phyloP scores from a whole-genome alignment of 2,797 vertebrate genomes.

The Ataeniobius toweri region DNA sequence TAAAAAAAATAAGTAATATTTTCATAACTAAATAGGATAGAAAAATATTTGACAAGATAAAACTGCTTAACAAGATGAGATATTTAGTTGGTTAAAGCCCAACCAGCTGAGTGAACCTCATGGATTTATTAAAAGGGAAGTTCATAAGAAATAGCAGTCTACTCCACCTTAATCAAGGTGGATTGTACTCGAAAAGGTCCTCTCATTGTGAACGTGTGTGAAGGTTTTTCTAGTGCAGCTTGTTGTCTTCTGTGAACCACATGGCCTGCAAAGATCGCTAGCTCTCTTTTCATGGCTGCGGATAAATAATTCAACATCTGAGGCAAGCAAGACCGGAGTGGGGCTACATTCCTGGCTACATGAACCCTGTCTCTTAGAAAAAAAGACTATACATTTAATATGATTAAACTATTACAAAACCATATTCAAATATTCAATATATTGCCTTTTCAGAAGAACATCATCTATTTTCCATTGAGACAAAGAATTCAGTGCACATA shows the following conservation, averaged over 20 bases:
- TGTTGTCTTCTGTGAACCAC: slow-evolving; percentile 38
- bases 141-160: neutral
- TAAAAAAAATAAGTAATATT: neutral
- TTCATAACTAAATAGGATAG: neutral
- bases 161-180: slow-evolving; percentile 33
- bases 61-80: slow-evolving; percentile 8
- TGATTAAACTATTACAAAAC: neutral
- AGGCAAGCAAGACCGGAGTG: slow-evolving; percentile 35
- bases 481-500: slow-evolving; percentile 45
- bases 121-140: slow-evolving; percentile 5
- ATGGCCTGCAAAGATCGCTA: slow-evolving; percentile 32
- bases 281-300: slow-evolving; percentile 47
- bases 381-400: neutral
- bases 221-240: slow-evolving; percentile 32
- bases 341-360: slow-evolving; percentile 18
- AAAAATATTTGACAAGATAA: slow-evolving; percentile 3
- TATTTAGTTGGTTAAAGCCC: neutral
- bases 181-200: slow-evolving; percentile 47
- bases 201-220: slow-evolving; percentile 30
- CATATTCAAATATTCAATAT: too few relatives aligned
- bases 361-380: slow-evolving; percentile 6
- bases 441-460: too few relatives aligned
- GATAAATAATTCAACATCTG: slow-evolving; percentile 67
- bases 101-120: neutral
- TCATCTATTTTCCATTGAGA: neutral